Evolutionary conservation across 2,113 vertebrate species (phyloP), one percentile per base, ranked within the genome.

Genomic region (Chunga burmeisteri): DNA sequence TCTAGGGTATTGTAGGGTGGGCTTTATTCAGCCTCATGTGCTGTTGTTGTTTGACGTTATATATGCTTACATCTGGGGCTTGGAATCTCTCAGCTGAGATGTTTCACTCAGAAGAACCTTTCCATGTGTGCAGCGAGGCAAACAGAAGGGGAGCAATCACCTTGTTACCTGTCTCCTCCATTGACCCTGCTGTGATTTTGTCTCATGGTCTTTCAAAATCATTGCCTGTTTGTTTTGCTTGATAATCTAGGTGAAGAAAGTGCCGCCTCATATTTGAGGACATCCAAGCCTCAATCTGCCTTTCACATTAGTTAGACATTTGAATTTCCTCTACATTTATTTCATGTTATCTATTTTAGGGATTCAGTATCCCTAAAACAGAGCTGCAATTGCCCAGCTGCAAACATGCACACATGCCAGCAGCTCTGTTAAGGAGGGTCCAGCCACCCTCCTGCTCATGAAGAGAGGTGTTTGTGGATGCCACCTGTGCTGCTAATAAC

Each of bases 291-390:
- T 34, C 55, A 7, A 0, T 1, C 25, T 2, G 40, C 10, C 62
- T 23, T 67, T 44, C n/a, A 5, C 2, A 0, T 19, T 12, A 25
- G 8, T 0, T 5, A 12, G 7, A 23, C 8, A 6, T 9, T 42
- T 15, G 4, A 1, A 3, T 32, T 56, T 40, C 46, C 27, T 4
- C 0, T 13, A 4, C 1, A 14, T 9, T 4, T 6, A 11, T 10
- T 59, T 18, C 21, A 3, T 2, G 1, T 2, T 1, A 3, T 0
- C 8, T 5, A 0, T 6, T 14, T 14, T 4, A 9, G 25, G 14
- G 5, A 10, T 3, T 15, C 27, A 1, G 4, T 0, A 2, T 1
- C 9, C 5, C 17, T 5, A 2, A 9, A 13, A 2, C 7, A 2
- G 1, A 40, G 3, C 49, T 7, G 34, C 29, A 23, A 11, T 13